These are phyloP conservation scores for Caenorhabditis auriculariae DNA, from an alignment of 2,888 invertebrate species.

Conservation along the genomic window DNA sequence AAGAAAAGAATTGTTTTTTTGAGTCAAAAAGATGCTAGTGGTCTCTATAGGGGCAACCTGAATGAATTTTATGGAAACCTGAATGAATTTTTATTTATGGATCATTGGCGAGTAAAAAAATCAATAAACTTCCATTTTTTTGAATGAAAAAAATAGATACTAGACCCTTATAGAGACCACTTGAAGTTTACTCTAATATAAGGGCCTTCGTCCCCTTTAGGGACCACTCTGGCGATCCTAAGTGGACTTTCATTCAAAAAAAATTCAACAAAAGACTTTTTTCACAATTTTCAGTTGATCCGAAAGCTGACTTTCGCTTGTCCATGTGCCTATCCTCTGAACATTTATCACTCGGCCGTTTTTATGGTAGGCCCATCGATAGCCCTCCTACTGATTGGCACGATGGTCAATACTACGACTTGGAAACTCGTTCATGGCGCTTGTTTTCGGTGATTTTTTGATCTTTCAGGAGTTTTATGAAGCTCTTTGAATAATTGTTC, in stretches of 20 bases:
- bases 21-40: too few species aligned
- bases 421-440: constrained; percentile 56
- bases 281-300: constrained; percentile 36
- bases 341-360: constrained; percentile 47
- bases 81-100: too few species aligned
- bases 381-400: constrained; percentile 33
- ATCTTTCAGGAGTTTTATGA: background rate
- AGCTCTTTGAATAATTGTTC: background rate
- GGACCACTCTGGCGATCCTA: too few species aligned
- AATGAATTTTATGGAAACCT: too few species aligned
- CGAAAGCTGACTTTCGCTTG: constrained; percentile 52
- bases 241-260: background rate
- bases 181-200: too few species aligned
- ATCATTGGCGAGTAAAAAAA: too few species aligned
- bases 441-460: constrained; percentile 37
- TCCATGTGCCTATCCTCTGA: constrained; percentile 56
- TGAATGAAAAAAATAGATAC: too few species aligned
- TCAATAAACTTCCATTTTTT: too few species aligned
- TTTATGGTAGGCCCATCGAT: constrained; percentile 48
- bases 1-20: too few species aligned
- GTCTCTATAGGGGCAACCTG: too few species aligned
- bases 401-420: constrained; percentile 53
- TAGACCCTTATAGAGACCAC: too few species aligned
- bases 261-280: background rate
- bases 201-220: too few species aligned